Conservation (phyloP, 2,797 vertebrate genomes). For the Lepus oiostolus region DNA sequence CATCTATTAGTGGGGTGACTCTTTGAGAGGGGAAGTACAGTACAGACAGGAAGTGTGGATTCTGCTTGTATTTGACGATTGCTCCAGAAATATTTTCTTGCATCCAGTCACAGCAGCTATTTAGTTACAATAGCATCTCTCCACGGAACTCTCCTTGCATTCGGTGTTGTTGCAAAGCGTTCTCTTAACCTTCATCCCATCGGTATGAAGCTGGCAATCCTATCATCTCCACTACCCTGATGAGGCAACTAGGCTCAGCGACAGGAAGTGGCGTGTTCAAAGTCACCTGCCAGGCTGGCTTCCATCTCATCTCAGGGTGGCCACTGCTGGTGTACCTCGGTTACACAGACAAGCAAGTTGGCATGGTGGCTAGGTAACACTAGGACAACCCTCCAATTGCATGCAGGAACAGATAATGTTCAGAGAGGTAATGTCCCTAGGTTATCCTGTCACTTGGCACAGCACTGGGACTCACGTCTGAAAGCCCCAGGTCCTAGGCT, state of each 20-base stretch:
- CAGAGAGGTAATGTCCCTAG: background rate
- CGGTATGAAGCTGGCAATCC: accelerated
- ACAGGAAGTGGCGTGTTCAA: background rate
- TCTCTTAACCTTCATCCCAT: background rate
- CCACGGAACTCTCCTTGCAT: background rate
- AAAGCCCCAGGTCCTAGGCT: background rate
- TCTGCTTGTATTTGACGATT: background rate
- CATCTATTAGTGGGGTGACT: background rate
- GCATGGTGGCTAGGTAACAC: accelerated
- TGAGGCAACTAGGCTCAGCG: background rate
- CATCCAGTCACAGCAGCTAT: too few species aligned
- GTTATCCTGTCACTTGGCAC: background rate
- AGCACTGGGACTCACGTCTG: background rate
- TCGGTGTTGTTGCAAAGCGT: background rate
- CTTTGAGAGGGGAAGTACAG: background rate
- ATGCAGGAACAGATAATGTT: accelerated
- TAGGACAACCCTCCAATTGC: background rate
- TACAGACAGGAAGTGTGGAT: background rate
- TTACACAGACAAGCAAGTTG: accelerated
- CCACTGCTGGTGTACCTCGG: accelerated
- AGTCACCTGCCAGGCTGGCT: background rate
- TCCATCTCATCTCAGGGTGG: accelerated
- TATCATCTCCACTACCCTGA: background rate
- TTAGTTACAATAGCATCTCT: background rate
- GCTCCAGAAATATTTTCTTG: background rate